A percentile compares a stretch with the other conserved stretches of the same genome.
Conservation (phyloP, 1,140 invertebrate genomes). For the Philotrypesis tridentata region DNA sequence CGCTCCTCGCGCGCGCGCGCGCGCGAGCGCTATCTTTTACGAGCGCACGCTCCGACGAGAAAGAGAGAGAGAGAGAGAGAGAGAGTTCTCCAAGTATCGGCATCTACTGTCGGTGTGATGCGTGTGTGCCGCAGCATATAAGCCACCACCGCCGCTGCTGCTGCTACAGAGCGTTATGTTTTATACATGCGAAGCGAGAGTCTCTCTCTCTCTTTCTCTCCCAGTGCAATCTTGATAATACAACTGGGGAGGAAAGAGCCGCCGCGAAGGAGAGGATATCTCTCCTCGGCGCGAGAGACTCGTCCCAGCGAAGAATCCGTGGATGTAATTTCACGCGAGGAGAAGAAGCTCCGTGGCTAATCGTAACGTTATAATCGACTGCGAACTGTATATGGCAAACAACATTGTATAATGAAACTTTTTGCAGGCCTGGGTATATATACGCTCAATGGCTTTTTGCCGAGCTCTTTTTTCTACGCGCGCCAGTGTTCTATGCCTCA, state of each 20-base stretch:
- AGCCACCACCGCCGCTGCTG: not conserved
- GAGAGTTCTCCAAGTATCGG: not conserved
- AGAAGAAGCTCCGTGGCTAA: conserved; percentile 8
- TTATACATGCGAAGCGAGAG: conserved; percentile 14
- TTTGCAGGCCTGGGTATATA: not conserved
- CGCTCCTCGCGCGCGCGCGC: not conserved
- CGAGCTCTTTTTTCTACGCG: not conserved
- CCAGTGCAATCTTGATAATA: conserved; percentile 20
- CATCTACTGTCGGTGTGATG: not conserved
- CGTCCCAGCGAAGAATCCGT: conserved; percentile 14
- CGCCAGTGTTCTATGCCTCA: not conserved
- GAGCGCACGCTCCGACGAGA: no score
- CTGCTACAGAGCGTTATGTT: conserved; percentile 17
- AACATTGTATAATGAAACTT: conserved; percentile 4
- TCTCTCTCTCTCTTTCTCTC: not conserved
- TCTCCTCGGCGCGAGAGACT: not conserved
- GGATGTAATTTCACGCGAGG: conserved; percentile 19
- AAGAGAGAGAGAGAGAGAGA: no score
- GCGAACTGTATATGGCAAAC: not conserved
- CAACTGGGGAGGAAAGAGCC: not conserved
- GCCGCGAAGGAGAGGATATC: not conserved
- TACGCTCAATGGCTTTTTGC: not conserved
- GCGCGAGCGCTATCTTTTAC: no score
- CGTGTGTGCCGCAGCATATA: not conserved
- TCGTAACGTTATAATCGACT: conserved; percentile 14